phyloP scores from a whole-genome alignment of 1,140 invertebrate species.

The Olivierus martensii region DNA sequence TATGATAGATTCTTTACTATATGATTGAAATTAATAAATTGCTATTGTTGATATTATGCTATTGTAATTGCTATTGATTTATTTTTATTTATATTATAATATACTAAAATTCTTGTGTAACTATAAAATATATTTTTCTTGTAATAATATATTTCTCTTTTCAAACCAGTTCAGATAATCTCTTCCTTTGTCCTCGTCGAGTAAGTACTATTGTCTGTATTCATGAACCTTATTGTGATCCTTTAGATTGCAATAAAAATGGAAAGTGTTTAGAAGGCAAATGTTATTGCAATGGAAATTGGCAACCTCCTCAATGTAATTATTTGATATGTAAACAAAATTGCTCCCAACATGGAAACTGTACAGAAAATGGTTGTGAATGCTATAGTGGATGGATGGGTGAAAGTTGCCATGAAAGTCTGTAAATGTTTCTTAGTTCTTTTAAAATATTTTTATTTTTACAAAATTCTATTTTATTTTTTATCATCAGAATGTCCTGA shows the following conservation, averaged over 20 bases:
- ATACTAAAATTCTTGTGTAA: no score
- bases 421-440: neutral
- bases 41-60: no score
- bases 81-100: no score
- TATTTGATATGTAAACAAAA: slow-evolving; percentile 23
- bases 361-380: neutral
- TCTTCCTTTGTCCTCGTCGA: slow-evolving; percentile 24
- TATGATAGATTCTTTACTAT: no score
- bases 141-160: no score
- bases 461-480: slow-evolving; percentile 8
- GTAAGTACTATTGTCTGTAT: slow-evolving; percentile 33
- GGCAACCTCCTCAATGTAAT: slow-evolving; percentile 26
- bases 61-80: no score
- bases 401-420: neutral
- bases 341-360: slow-evolving; percentile 18
- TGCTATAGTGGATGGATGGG: neutral
- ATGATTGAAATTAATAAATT: no score
- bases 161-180: no score
- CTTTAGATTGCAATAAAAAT: slow-evolving; percentile 21
- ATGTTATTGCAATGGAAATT: slow-evolving; percentile 27
- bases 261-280: slow-evolving; percentile 24
- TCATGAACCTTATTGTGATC: slow-evolving; percentile 26
- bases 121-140: no score
- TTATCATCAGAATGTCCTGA: slow-evolving; percentile 7
- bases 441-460: neutral